Evolutionary conservation across 2,113 vertebrate genomes (phyloP).

Genomic region (Micromys minutus): DNA sequence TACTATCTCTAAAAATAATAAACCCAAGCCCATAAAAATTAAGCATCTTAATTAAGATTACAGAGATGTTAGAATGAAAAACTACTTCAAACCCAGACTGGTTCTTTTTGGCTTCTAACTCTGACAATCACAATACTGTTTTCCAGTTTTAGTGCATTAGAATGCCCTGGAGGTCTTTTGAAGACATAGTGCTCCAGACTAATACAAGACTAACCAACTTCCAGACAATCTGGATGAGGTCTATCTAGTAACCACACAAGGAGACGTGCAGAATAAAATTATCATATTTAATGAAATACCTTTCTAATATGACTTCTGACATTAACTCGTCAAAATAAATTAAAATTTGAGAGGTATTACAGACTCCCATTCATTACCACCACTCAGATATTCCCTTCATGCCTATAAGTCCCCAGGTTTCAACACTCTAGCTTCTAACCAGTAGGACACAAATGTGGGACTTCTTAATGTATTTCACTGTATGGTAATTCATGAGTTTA

Average conservation of each 20-base stretch:
- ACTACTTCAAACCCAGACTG: background rate
- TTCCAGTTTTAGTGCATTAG: background rate
- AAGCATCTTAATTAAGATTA: background rate
- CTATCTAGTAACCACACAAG: background rate
- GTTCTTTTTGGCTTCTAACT: background rate
- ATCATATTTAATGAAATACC: background rate
- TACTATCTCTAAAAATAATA: background rate
- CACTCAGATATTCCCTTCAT: background rate
- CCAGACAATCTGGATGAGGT: fast-evolving
- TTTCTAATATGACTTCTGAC: background rate
- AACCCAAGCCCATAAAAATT: background rate
- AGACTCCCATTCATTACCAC: background rate
- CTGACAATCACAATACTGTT: background rate
- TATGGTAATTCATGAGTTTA: background rate
- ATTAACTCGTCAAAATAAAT: background rate
- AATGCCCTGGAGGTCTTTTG: background rate
- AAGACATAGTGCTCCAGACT: background rate
- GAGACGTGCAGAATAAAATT: background rate
- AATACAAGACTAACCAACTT: too few relatives aligned
- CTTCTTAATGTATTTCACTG: background rate
- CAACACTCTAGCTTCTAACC: background rate
- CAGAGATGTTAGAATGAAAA: background rate
- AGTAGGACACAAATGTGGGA: background rate
- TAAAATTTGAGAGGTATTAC: background rate
- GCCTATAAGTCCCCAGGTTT: background rate